Percentiles rank a stretch among this genome's conserved stretches.
Conservation (phyloP, 2,888 invertebrate species). For the Allolobophora icterica region DNA sequence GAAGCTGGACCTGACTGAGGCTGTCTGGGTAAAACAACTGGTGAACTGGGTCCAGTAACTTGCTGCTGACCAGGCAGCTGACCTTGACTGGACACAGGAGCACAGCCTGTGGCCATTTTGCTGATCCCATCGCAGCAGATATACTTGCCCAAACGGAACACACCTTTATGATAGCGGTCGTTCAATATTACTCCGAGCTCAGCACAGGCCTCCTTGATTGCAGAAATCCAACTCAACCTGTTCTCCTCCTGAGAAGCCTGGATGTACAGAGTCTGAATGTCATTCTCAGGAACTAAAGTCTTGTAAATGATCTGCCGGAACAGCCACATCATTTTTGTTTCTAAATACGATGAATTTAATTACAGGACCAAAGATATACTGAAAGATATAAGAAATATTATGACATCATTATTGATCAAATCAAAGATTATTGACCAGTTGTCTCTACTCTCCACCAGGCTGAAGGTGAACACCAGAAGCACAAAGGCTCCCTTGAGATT, state of each 20-base stretch:
- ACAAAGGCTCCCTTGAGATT: no score
- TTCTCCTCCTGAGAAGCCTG: conserved; percentile 18
- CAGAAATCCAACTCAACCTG: not conserved
- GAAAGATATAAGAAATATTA: not conserved
- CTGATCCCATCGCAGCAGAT: conserved; percentile 14
- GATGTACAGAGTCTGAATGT: conserved; percentile 31
- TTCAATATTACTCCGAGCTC: not conserved
- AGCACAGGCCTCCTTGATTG: not conserved
- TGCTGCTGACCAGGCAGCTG: not conserved
- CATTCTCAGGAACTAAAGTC: not conserved
- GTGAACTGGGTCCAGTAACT: not conserved
- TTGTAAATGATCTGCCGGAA: not conserved
- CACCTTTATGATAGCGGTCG: not conserved
- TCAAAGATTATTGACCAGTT: not conserved
- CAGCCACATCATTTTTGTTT: not conserved
- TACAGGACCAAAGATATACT: not conserved
- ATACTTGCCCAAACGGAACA: conserved; percentile 15
- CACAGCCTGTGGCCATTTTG: not conserved
- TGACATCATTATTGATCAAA: not conserved
- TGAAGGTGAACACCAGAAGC: no score
- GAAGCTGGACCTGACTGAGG: not conserved
- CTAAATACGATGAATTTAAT: not conserved
- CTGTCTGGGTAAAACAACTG: not conserved
- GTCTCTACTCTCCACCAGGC: no score
- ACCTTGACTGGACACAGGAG: not conserved